A percentile compares a stretch with the other conserved stretches of the same genome.
These are phyloP conservation scores for Ochropleura leucogaster DNA, from an alignment of 2,888 invertebrate species.

Conservation along the genomic window DNA sequence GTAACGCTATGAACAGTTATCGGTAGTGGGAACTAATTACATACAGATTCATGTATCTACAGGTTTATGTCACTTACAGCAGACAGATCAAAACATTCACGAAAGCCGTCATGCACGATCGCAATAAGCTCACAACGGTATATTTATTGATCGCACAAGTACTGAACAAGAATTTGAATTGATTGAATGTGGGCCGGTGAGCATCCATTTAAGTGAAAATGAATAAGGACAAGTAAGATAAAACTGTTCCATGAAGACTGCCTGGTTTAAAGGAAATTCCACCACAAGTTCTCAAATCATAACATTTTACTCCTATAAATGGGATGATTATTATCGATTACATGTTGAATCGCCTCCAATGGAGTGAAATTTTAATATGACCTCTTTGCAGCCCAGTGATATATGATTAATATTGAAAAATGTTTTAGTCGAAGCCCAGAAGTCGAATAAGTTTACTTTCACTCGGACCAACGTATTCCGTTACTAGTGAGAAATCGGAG, in stretches of 20 bases:
- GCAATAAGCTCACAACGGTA: constrained; percentile 66
- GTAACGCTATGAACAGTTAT: constrained; percentile 54
- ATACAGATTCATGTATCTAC: constrained; percentile 51
- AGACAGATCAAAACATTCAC: constrained; percentile 56
- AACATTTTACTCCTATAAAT: not conserved
- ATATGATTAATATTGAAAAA: constrained; percentile 53
- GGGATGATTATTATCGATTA: not conserved
- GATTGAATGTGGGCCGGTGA: constrained; percentile 59
- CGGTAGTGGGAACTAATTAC: constrained; percentile 52
- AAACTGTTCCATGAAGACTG: constrained; percentile 3
- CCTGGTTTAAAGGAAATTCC: not conserved
- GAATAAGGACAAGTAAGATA: not conserved
- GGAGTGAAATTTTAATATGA: constrained; percentile 30
- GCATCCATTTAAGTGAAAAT: constrained; percentile 38
- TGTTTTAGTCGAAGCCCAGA: constrained; percentile 51
- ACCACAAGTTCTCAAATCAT: not conserved
- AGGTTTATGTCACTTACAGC: constrained; percentile 63
- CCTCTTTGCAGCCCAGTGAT: constrained; percentile 40
- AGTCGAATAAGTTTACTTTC: constrained; percentile 65
- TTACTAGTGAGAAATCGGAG: constrained; percentile 73
- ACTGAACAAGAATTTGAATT: constrained; percentile 55
- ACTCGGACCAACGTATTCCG: constrained; percentile 68
- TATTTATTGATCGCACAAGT: constrained; percentile 59
- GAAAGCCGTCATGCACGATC: constrained; percentile 59
- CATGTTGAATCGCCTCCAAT: constrained; percentile 1